phyloP scores from a whole-genome alignment of 2,888 invertebrate species.

The Tribolium freemani region DNA sequence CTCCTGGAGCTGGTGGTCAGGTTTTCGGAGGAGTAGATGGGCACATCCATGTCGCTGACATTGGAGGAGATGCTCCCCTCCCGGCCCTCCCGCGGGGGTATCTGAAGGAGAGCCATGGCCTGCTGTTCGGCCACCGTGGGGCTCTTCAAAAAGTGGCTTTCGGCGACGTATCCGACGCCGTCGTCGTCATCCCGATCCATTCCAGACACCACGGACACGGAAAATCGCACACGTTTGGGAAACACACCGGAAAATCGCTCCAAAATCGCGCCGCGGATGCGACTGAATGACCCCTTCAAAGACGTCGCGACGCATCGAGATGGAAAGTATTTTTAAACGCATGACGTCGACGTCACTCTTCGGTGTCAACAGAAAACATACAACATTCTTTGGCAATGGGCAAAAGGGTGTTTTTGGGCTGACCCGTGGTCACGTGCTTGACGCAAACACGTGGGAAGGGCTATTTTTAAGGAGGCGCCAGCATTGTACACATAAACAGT shows the following conservation, averaged over 20 bases:
- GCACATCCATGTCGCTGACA: slow-evolving; percentile 72
- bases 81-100: slow-evolving; percentile 64
- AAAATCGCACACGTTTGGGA: slow-evolving; percentile 51
- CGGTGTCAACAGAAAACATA: slow-evolving; percentile 60
- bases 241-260: not conserved
- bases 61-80: slow-evolving; percentile 71
- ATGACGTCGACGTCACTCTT: slow-evolving; percentile 52
- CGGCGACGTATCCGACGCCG: slow-evolving; percentile 72
- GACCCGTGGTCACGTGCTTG: slow-evolving; percentile 21
- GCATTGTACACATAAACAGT: not conserved
- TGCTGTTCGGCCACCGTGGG: slow-evolving; percentile 64
- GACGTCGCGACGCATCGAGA: slow-evolving; percentile 57
- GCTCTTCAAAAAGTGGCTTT: slow-evolving; percentile 71
- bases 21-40: slow-evolving; percentile 69
- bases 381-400: slow-evolving; percentile 44
- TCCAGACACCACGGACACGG: slow-evolving; percentile 51
- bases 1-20: slow-evolving; percentile 58
- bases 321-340: slow-evolving; percentile 58
- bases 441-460: not conserved
- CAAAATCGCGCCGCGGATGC: slow-evolving; percentile 36
- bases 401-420: not conserved
- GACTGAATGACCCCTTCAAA: slow-evolving; percentile 58
- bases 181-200: slow-evolving; percentile 66
- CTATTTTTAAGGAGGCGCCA: slow-evolving; percentile 32
- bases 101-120: slow-evolving; percentile 66